These are phyloP conservation scores for Lepidotrigona ventralis DNA, from an alignment of 1,140 invertebrate genomes.

Conservation along the genomic window DNA sequence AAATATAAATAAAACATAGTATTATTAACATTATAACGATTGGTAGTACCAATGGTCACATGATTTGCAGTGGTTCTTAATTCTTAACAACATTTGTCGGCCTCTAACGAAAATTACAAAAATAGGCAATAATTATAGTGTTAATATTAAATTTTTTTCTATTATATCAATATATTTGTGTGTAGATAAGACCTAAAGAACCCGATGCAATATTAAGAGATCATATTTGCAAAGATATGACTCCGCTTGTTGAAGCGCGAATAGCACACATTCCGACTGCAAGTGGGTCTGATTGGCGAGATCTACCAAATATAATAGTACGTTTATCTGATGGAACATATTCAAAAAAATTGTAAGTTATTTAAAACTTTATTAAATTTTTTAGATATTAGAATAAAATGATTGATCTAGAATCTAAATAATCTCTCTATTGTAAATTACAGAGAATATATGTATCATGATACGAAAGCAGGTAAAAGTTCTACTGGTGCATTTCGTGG, in stretches of 20 bases:
- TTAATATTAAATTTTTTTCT: neutral
- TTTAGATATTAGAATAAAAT: neutral
- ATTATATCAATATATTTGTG: constrained; percentile 12
- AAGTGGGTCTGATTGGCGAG: constrained; percentile 92
- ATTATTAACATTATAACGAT: neutral
- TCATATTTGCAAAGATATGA: constrained; percentile 94
- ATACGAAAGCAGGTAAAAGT: constrained; percentile 85
- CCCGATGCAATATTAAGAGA: constrained; percentile 83
- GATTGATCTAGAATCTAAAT: neutral
- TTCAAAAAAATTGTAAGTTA: constrained; percentile 83
- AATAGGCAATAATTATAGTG: too few species aligned
- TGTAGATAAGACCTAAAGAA: constrained; percentile 83
- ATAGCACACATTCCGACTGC: constrained; percentile 88
- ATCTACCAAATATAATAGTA: constrained; percentile 90
- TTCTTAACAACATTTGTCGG: too few species aligned
- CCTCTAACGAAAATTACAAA: too few species aligned
- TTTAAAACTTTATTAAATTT: neutral
- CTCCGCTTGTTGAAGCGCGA: constrained; percentile 88
- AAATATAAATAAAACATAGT: neutral
- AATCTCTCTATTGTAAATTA: constrained; percentile 7
- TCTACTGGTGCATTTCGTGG: constrained; percentile 84
- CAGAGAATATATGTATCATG: constrained; percentile 86
- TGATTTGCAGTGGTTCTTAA: too few species aligned
- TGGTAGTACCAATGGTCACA: too few species aligned
- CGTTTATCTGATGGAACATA: constrained; percentile 86